phyloP scores from a whole-genome alignment of 2,797 vertebrate genomes.

The Dallia pectoralis region DNA sequence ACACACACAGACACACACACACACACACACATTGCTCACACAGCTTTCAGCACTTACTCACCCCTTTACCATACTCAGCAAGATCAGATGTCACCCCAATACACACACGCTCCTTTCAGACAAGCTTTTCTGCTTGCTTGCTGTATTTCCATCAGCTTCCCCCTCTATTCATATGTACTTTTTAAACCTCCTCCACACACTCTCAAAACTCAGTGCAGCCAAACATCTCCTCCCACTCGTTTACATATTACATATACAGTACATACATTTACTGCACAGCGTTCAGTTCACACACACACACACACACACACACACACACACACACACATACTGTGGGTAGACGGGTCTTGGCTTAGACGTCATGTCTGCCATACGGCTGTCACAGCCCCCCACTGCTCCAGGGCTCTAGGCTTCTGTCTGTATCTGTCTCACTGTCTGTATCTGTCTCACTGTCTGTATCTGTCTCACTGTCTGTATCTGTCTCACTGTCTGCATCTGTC shows the following conservation, averaged over 20 bases:
- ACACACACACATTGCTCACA: slow-evolving; percentile 43
- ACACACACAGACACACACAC: slow-evolving; percentile 59
- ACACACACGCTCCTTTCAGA: slow-evolving; percentile 44
- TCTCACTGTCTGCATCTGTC: too few species aligned
- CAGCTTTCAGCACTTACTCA: slow-evolving; percentile 64
- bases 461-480: too few species aligned
- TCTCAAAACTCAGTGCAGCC: not conserved
- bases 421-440: too few species aligned
- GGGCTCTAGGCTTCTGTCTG: not conserved
- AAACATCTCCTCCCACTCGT: too few species aligned
- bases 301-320: not conserved
- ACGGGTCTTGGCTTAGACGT: not conserved
- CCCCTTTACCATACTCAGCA: slow-evolving; percentile 67
- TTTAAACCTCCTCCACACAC: slow-evolving; percentile 47
- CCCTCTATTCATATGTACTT: slow-evolving; percentile 66
- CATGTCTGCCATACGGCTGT: slow-evolving; percentile 13
- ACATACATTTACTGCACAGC: too few species aligned
- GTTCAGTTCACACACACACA: too few species aligned
- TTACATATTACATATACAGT: too few species aligned
- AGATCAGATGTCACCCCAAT: slow-evolving; percentile 68
- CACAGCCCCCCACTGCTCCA: slow-evolving; percentile 6
- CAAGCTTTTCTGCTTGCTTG: slow-evolving; percentile 32
- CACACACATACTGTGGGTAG: not conserved
- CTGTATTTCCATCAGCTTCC: slow-evolving; percentile 64
- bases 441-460: too few species aligned